Percentiles rank a stretch among this genome's conserved stretches.
These are phyloP conservation scores for Semotilus atromaculatus DNA, from an alignment of 2,797 vertebrate genomes.

Conservation along the genomic window DNA sequence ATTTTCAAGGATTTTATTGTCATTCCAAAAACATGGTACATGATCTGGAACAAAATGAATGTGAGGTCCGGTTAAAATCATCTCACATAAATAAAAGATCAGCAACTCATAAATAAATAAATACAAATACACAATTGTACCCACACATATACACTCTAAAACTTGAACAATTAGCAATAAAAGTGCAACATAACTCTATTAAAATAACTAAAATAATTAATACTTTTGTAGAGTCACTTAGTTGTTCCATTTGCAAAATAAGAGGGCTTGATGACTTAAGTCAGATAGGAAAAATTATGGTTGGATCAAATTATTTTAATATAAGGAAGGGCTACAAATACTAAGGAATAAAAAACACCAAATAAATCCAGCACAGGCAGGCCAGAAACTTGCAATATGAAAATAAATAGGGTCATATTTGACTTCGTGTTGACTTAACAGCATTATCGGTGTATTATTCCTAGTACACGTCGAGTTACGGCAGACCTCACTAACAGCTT, in stretches of 20 bases:
- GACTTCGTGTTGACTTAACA: background rate
- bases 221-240: background rate
- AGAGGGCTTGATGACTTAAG: background rate
- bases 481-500: conserved; percentile 50
- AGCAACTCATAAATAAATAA: too few species aligned
- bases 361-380: background rate
- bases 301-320: background rate
- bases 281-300: background rate
- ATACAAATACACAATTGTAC: too few species aligned
- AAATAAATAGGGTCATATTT: background rate
- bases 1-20: background rate
- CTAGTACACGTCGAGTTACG: conserved; percentile 20
- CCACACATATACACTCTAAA: too few species aligned
- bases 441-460: background rate
- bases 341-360: background rate
- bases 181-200: background rate
- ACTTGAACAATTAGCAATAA: too few species aligned
- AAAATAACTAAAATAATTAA: background rate
- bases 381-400: background rate
- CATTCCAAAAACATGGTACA: too few species aligned
- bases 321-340: background rate
- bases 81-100: too few species aligned
- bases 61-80: too few species aligned
- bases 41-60: too few species aligned
- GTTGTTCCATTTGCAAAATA: background rate